Evolutionary conservation across 1,140 invertebrate genomes (phyloP), one percentile per base, ranked within the genome.

Genomic region (Sycophila sp.): DNA sequence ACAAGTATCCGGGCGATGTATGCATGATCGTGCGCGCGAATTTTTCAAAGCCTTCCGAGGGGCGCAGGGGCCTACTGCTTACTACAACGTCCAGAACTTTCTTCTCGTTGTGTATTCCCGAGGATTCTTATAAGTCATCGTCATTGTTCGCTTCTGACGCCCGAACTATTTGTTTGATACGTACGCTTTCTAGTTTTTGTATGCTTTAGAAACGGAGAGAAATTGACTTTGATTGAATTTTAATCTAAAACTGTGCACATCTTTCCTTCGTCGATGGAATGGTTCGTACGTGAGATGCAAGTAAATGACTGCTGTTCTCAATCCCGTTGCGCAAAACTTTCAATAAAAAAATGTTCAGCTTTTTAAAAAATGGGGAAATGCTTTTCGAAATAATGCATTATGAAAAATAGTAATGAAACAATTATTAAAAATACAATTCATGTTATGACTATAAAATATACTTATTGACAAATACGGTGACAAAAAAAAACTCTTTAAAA

Each of bases 71-170:
- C 17, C 42, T 10, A 26, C 26, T 64, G 11, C n/a, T n/a, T n/a
- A n/a, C n/a, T n/a, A n/a, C 38, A 0, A 42, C 38, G 30, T 53
- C 36, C 19, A 2, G 32, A 38, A 60, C 66, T 69, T 73, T 73
- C 58, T 62, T 73, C 53, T 60, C 42, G 56, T 47, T 73, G 60
- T 38, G 49, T 69, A 62, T 69, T 53, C 67, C 42, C 66, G 58
- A 38, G 45, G 42, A 32, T 40, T 49, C 32, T 42, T 51, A 68
- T 68, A 49, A 59, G 22, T 42, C 42, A 59, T 26, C 10, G 66
- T n/a, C n/a, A 59, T 53, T 55, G 47, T 19, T 53, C 1, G 53
- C 55, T 69, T 69, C 65, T 22, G 63, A 67, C 45, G 62, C 64
- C 62, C 66, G 71, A 55, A 45, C 30, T 45, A 22, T 40, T 22